Base-by-base conservation (phyloP, 2,113 vertebrate genomes). In the Capreolus pygargus region DNA sequence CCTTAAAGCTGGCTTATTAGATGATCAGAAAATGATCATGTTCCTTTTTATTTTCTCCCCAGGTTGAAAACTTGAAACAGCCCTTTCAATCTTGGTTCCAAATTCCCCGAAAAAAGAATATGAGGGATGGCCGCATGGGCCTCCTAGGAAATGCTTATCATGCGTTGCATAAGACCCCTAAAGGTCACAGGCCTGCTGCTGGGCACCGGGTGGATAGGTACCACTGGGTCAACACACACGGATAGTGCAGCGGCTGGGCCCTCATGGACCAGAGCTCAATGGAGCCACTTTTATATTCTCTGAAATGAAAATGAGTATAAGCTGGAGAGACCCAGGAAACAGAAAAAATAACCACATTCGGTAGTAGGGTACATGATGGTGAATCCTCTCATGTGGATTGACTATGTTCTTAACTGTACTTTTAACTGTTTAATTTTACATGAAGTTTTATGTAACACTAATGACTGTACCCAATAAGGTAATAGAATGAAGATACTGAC, bases 221-320 rank as follows among this genome's bases (percentile, higher is more conserved):
- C 98, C 99, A 99, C 98, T 99, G 99, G 99, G 98, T 99, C 98
- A 99, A 99, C 97, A 99, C 99, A 89, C 99, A 98, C 90, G 98
- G 98, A 4, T 99, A 99, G 99, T 89, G 12, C 50, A 2, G 3
- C 1, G 91, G 47, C 89, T 87, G 91, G 13, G 12, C 33, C 5
- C 19, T 6, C 0, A 21, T 21, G 27, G n/a, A 4, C 0, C 0
- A 27, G 33, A 81, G 76, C 60, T 83, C 47, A 60, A 6, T 86
- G 54, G 30, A 93, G 88, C 19, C 1, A 6, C 36, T 93, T 57
- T 61, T 12, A 58, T 85, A 74, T 82, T 86, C 52, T 58, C 67
- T 76, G 64, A 94, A 94, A 85, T 17, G 30, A 89, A 96, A 95
- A 88, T 43, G 60, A 55, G n/a, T 92, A 60, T 70, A 67, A 94